Evolutionary conservation across 35 echinoderm and acorn worm species (phyloP), one percentile per base, ranked within the genome.

Genomic region (Acanthaster planci): DNA sequence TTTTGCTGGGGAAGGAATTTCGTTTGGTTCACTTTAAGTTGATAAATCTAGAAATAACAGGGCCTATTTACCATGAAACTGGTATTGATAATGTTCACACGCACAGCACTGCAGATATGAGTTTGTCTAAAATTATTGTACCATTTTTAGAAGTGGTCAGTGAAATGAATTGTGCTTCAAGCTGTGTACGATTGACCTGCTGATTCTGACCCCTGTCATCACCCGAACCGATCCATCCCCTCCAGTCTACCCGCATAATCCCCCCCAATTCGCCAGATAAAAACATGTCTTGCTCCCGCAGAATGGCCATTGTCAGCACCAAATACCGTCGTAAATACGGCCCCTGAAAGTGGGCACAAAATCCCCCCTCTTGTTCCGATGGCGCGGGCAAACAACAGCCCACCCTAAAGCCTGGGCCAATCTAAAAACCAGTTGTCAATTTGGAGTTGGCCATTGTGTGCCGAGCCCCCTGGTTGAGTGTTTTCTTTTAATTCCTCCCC

Each of bases 381-480:
- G 21, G 29, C 21, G 21, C 64, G 30, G 29, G 64, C 64, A 72
- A 72, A 72, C 64, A 72, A 35, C 19, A 2, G 34, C 15, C 29
- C 64, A 72, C 21, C 32, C 60, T 72, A 72, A 72, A 26, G 21
- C 29, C n/a, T n/a, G n/a, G 64, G 64, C 34, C 64, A 34, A 72
- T 72, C 64, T 72, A 72, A 72, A 72, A 72, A 72, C 64, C 64
- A 29, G 64, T 72, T 72, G 64, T 10, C 64, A 35, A 72, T 72
- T 16, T 34, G 8, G 64, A 72, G 64, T 34, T 34, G 42, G 1
- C 64, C 64, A 31, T 72, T 72, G 64, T 72, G 26, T 26, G 64
- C 2, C 64, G 26, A 72, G 64, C 19, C 64, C 26, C 34, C 64
- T 14, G 19, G 26, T 29, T 72, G 64, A 72, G 64, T 72, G 64